Evolutionary conservation across 2,888 invertebrate genomes (phyloP), one percentile per base, ranked within the genome.

Genomic region (Melangyna quadrimaculata): DNA sequence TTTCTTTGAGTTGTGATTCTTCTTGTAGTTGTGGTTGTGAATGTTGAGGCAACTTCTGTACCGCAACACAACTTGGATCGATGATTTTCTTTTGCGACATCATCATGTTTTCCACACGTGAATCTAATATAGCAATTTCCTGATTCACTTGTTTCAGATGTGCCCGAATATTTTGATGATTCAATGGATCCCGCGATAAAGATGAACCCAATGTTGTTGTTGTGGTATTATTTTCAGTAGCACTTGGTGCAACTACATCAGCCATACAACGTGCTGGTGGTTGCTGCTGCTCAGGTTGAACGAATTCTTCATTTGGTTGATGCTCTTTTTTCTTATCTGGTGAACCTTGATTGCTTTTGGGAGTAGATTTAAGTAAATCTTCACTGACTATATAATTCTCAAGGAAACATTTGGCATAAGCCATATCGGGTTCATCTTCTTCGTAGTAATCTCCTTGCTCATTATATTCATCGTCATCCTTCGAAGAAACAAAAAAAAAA

Each of bases 101-200:
- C 86, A 94, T 93, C 81, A 95, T 94, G 78, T 93, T 93, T 88
- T 94, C 93, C 93, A 95, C 94, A 88, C 94, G 93, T 83, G 92
- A 91, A 88, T 94, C 93, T 63, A 94, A 90, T 88, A 93, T 91
- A 27, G 93, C 93, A 81, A 94, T 92, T 90, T 94, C 94, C 63
- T 93, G 91, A 88, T 93, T 94, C 32, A 94, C 92, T 48, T 92
- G 90, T 86, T 93, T 90, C 87, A 93, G 88, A 78, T 90, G 90
- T 9, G 89, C 89, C 37, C 90, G 89, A n/a, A 89, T 89, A 74
- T 90, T 90, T 69, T 88, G 88, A 80, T 88, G 88, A 88, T 89
- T 87, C n/a, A 89, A 87, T n/a, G 90, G 90, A 63, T 91, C 89
- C 10, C 51, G 65, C 12, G 74, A 17, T 48, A 57, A 79, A n/a